Conservation (phyloP, 2,797 vertebrate genomes). For the Morus bassanus region DNA sequence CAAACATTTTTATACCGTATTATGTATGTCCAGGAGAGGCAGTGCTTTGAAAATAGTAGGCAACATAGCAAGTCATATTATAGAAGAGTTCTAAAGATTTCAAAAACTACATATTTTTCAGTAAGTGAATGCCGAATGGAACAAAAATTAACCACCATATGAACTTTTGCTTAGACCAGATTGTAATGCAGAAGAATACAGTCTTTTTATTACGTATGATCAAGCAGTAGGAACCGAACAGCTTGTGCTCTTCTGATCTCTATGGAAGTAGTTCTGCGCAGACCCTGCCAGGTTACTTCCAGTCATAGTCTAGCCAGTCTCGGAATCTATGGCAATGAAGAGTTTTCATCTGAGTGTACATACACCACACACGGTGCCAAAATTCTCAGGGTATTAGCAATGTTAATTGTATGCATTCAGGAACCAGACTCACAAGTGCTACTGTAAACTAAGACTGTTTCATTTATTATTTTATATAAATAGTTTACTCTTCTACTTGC, state of each 20-base stretch:
- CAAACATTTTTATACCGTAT: background rate
- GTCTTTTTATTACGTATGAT: background rate
- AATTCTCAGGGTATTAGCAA: constrained; percentile 53
- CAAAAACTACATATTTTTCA: background rate
- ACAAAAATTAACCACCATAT: background rate
- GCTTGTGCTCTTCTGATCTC: background rate
- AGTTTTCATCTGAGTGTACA: background rate
- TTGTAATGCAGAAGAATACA: background rate
- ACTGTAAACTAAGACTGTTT: constrained; percentile 47
- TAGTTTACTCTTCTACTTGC: constrained; percentile 55
- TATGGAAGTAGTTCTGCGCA: background rate
- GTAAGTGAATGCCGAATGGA: background rate
- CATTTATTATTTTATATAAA: constrained; percentile 63
- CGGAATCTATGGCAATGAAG: constrained; percentile 17
- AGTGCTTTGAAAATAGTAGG: background rate
- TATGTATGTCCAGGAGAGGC: background rate
- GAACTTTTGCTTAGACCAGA: background rate
- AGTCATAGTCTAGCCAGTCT: background rate
- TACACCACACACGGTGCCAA: background rate
- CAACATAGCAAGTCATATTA: background rate
- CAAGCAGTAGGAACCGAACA: background rate
- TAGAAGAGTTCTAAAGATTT: background rate
- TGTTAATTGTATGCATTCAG: constrained; percentile 44
- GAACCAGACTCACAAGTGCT: constrained; percentile 24
- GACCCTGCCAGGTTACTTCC: background rate